phyloP scores from a whole-genome alignment of 2,888 invertebrate species.

The Euplagia quadripunctaria region DNA sequence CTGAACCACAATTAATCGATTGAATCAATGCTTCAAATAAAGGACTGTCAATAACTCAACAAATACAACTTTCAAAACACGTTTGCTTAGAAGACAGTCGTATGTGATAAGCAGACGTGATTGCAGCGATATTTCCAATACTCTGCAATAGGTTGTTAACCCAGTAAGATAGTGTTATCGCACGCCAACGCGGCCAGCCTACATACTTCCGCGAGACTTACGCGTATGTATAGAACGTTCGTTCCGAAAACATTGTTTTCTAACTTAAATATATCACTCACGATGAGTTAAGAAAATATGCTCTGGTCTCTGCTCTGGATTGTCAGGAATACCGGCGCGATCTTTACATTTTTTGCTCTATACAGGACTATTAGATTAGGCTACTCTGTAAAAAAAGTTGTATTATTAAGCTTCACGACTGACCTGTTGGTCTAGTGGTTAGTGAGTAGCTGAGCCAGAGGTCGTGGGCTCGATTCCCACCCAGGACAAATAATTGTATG shows the following conservation, averaged over 20 bases:
- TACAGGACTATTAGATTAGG: too few relatives aligned
- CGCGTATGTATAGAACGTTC: conserved; percentile 28
- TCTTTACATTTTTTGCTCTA: too few relatives aligned
- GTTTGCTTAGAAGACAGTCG: conserved; percentile 58
- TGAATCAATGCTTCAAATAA: conserved; percentile 12
- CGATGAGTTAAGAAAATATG: not conserved
- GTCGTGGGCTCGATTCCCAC: too few relatives aligned
- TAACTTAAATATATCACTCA: conserved; percentile 4
- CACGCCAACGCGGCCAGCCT: conserved; percentile 76
- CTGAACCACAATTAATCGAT: conserved; percentile 4
- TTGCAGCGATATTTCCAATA: conserved; percentile 77
- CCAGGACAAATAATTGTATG: too few relatives aligned
- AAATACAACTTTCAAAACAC: conserved; percentile 36
- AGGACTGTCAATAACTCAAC: conserved; percentile 17
- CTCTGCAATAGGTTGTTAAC: conserved; percentile 83
- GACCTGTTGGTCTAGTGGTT: too few relatives aligned
- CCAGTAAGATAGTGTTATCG: conserved; percentile 83
- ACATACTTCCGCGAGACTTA: conserved; percentile 78
- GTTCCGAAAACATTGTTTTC: conserved; percentile 20
- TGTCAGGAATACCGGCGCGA: too few relatives aligned
- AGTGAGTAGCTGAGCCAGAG: too few relatives aligned
- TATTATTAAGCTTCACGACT: too few relatives aligned
- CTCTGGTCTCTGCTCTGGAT: not conserved
- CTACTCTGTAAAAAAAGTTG: too few relatives aligned
- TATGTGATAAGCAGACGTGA: conserved; percentile 75